These are phyloP conservation scores for Campoletis sonorensis DNA, from an alignment of 1,140 invertebrate genomes.

Conservation along the genomic window DNA sequence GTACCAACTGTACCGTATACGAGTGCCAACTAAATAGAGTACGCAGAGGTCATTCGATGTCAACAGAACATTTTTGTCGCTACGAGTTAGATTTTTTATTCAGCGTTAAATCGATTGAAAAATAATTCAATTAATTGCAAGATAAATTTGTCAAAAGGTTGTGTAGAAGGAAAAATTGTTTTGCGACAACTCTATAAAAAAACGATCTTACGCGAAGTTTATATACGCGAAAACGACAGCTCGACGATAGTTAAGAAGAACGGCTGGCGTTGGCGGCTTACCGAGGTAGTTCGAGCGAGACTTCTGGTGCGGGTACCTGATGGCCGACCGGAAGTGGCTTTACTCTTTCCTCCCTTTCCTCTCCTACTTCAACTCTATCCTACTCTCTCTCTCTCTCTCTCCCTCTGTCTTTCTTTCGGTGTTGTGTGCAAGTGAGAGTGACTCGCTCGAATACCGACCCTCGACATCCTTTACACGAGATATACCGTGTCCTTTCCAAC, in stretches of 20 bases:
- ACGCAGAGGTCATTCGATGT: too few species aligned
- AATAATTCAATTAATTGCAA: too few species aligned
- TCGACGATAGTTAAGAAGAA: constrained; percentile 45
- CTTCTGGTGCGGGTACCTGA: constrained; percentile 62
- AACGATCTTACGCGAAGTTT: constrained; percentile 49
- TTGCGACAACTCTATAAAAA: constrained; percentile 53
- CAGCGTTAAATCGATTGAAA: too few species aligned
- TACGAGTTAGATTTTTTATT: too few species aligned
- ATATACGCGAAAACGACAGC: constrained; percentile 44
- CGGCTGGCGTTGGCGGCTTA: constrained; percentile 12
- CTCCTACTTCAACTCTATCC: not conserved
- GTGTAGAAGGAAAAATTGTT: not conserved
- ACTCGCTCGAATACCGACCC: constrained; percentile 17
- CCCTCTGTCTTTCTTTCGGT: constrained; percentile 13
- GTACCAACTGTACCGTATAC: not conserved
- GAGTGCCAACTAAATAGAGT: not conserved
- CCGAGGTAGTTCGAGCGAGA: constrained; percentile 54
- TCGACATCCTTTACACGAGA: constrained; percentile 15
- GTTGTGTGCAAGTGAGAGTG: constrained; percentile 13
- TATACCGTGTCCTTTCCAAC: not conserved
- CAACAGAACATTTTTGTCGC: too few species aligned
- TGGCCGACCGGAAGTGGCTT: constrained; percentile 55
- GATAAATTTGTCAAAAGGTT: too few species aligned
- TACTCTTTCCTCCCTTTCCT: constrained; percentile 40
- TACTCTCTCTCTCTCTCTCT: not conserved